Base-by-base conservation (phyloP, 2,888 invertebrate species). In the Noctua fimbriata region DNA sequence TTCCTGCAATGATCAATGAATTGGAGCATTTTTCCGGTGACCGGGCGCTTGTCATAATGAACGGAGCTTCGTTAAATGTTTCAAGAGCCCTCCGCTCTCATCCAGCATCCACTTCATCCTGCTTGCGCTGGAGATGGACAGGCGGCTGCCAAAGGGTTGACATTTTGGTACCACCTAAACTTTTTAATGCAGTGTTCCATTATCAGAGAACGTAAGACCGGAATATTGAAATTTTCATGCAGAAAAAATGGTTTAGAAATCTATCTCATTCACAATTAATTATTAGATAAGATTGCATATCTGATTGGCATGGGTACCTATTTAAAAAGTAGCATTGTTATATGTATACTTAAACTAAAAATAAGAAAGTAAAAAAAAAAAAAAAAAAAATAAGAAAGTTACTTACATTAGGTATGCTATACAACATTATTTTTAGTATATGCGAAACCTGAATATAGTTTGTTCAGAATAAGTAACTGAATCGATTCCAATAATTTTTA, bases 21-120 rank as follows among this genome's bases (percentile, higher is more conserved):
- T 75, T 47, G 55, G 36, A 65, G 55, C 66, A 63, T 76, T 87
- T 84, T 87, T 52, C 47, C 44, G 36, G 60, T 70, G 85, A 75
- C 65, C 69, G 41, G 14, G 49, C 24, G 66, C 73, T 44, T 70
- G 71, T 60, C 70, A 28, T 85, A 85, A 88, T 85, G 88, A 85
- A 74, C 73, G 60, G 44, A 58, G 86, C 85, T 82, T 92, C 91
- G 91, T 92, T 92, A 92, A 92, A 90, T 91, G 91, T 92, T 86
- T 90, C 69, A 83, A 91, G 92, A 41, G 82, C 83, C 14, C 90
- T 90, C 79, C 1, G 14, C 41, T 28, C 44, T 69, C 85, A 69
- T 84, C 67, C 58, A 49, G 66, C 71, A 28, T 18, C 71, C 71
- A 74, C 81, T 85, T 47, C 36, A 70, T 73, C 52, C n/a, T 60